Evolutionary conservation across 2,113 vertebrate species (phyloP).

Genomic region (Xenotilapia leptura): DNA sequence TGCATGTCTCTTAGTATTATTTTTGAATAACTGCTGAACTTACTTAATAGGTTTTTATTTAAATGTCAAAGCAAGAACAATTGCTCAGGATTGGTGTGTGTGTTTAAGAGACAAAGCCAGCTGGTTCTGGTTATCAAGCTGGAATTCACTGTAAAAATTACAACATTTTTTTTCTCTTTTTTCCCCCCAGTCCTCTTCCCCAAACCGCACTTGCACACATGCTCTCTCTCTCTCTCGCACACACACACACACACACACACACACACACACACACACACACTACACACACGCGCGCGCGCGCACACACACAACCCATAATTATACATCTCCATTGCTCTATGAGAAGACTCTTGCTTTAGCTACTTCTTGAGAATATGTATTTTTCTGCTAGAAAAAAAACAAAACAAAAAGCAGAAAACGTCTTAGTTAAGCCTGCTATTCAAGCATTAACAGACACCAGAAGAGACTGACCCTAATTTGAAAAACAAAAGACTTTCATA

Average conservation of each 20-base stretch:
- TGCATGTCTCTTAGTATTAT: background rate
- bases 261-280: background rate
- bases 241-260: background rate
- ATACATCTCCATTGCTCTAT: slow-evolving; percentile 44
- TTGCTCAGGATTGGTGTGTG: background rate
- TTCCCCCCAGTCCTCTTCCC: slow-evolving; percentile 28
- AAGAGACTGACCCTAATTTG: background rate
- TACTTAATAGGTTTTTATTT: background rate
- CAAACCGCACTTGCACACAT: slow-evolving; percentile 15
- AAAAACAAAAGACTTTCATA: background rate
- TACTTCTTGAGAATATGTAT: slow-evolving; percentile 43
- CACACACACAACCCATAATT: slow-evolving; percentile 54
- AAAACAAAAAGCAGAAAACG: background rate
- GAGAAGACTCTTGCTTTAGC: slow-evolving; percentile 26
- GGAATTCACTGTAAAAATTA: slow-evolving; percentile 74
- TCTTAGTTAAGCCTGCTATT: background rate
- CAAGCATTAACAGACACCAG: background rate
- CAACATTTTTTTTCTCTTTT: slow-evolving; percentile 25
- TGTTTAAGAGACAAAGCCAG: slow-evolving; percentile 55
- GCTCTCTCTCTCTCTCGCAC: background rate
- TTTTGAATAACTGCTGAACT: background rate
- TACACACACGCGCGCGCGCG: background rate
- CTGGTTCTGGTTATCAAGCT: slow-evolving; percentile 73
- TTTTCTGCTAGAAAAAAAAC: slow-evolving; percentile 2
- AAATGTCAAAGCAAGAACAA: background rate